A percentile compares a stretch with the other conserved stretches of the same genome.
Evolutionary conservation across 2,797 vertebrate species (phyloP).

Genomic region (Phoxinus dragarum): DNA sequence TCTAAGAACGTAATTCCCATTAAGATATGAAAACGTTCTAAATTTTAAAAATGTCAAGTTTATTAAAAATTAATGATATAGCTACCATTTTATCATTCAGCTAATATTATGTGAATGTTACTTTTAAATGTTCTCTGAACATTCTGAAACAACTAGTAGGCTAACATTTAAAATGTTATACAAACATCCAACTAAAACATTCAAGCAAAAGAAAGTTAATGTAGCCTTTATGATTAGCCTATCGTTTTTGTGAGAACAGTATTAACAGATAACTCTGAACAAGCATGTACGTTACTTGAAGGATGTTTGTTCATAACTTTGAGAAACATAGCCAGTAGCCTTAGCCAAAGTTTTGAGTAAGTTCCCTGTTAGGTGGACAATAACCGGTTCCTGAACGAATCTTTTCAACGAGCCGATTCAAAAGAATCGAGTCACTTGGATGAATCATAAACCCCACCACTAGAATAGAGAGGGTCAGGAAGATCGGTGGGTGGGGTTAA

Average conservation of each 20-base stretch:
- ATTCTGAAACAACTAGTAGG: neutral
- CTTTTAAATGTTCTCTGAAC: neutral
- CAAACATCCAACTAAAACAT: neutral
- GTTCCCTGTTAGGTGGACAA: neutral
- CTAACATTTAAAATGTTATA: neutral
- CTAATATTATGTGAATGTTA: neutral
- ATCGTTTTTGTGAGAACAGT: neutral
- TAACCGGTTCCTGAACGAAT: neutral
- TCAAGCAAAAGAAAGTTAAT: neutral
- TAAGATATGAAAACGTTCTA: neutral
- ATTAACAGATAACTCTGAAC: neutral
- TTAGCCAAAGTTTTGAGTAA: neutral
- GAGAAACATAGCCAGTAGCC: too few relatives aligned
- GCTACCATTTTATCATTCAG: neutral
- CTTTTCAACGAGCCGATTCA: neutral
- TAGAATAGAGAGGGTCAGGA: constrained; percentile 74
- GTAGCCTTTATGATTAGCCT: neutral
- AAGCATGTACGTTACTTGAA: neutral
- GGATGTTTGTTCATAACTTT: neutral
- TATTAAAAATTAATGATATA: too few relatives aligned
- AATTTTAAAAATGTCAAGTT: neutral
- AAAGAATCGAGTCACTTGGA: neutral
- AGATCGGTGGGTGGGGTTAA: constrained; percentile 81
- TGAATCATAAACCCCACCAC: constrained; percentile 4
- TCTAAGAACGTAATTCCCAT: neutral